These are phyloP conservation scores for Xestobium rufovillosum DNA, from an alignment of 2,888 invertebrate genomes.

Conservation along the genomic window DNA sequence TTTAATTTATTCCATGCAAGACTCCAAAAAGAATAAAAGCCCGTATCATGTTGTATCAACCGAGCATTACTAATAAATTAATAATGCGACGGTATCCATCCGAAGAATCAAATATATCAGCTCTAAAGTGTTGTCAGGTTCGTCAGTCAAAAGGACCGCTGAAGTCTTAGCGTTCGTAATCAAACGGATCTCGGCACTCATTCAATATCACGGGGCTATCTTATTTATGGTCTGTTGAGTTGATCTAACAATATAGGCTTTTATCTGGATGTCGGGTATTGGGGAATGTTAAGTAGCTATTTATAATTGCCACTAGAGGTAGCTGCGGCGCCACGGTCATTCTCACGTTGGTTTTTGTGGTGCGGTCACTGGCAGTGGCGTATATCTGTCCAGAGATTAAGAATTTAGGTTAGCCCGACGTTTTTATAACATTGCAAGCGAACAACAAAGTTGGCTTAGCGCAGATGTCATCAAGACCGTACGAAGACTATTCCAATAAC, in stretches of 20 bases:
- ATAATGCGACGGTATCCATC: conserved; percentile 32
- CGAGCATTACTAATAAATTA: conserved; percentile 32
- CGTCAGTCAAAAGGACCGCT: conserved; percentile 34
- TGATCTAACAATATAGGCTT: conserved; percentile 37
- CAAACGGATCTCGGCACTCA: conserved; percentile 38
- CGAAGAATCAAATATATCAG: conserved; percentile 33
- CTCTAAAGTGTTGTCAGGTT: conserved; percentile 34
- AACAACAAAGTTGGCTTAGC: too few species aligned
- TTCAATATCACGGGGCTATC: conserved; percentile 40
- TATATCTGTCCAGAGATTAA: too few species aligned
- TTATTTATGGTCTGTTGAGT: conserved; percentile 41
- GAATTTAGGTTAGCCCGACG: too few species aligned
- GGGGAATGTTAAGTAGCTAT: conserved; percentile 41
- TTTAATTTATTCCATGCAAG: too few species aligned
- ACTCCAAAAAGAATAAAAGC: too few species aligned
- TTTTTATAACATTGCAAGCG: too few species aligned
- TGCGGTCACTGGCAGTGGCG: conserved; percentile 14
- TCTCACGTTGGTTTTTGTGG: conserved; percentile 31
- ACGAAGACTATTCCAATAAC: too few species aligned
- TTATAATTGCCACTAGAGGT: conserved; percentile 38
- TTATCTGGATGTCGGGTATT: conserved; percentile 37
- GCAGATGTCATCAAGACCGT: too few species aligned
- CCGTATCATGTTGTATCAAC: conserved; percentile 14
- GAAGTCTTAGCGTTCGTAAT: conserved; percentile 34
- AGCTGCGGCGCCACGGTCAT: conserved; percentile 31